Conservation (phyloP, 2,797 vertebrate genomes). For the Meriones psammophilus region DNA sequence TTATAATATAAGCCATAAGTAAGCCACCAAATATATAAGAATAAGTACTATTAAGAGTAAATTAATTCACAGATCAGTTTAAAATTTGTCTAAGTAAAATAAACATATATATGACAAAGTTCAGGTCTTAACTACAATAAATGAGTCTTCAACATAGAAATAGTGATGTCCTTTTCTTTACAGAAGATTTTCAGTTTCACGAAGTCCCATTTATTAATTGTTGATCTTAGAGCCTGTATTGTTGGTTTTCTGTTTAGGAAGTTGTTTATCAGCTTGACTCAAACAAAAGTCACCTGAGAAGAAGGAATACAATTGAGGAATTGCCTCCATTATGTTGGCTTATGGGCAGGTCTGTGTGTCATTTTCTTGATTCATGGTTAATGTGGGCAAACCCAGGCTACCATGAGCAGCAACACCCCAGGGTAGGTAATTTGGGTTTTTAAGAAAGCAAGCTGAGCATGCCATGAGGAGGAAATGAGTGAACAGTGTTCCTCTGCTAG, state of each 20-base stretch:
- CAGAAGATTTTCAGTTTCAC: too few relatives aligned
- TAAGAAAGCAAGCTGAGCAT: background rate
- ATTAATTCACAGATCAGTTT: background rate
- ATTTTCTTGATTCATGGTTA: background rate
- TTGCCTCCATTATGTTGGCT: background rate
- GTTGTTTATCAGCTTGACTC: background rate
- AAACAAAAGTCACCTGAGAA: background rate
- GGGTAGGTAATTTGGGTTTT: background rate
- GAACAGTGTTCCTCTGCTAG: background rate
- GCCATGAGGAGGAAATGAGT: background rate
- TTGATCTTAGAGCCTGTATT: too few relatives aligned
- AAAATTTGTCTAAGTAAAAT: slow-evolving; percentile 34
- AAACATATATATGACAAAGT: background rate
- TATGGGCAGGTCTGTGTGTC: background rate
- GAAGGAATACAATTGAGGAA: background rate
- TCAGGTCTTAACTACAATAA: background rate
- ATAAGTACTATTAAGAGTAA: background rate
- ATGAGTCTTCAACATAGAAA: background rate
- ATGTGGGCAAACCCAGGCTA: background rate
- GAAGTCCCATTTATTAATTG: too few relatives aligned
- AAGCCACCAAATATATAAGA: background rate
- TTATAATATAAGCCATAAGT: background rate
- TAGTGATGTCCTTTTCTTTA: too few relatives aligned
- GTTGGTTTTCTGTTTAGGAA: too few relatives aligned
- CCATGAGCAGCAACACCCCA: background rate